These are phyloP conservation scores for Synodontis membranacea DNA, from an alignment of 2,113 vertebrate genomes.

Conservation along the genomic window DNA sequence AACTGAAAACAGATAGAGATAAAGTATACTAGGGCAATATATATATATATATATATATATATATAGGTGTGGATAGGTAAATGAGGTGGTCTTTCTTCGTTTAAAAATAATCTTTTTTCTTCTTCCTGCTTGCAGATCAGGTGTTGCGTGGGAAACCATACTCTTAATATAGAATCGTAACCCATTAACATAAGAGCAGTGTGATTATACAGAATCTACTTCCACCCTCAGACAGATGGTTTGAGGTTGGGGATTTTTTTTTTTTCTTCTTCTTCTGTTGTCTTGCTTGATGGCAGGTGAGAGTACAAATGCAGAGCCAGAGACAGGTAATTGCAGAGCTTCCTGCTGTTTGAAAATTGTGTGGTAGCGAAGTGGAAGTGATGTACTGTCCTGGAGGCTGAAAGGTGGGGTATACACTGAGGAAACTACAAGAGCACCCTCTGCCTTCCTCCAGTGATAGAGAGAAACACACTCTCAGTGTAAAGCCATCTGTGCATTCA, in stretches of 20 bases:
- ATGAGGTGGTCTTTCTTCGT: neutral
- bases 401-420: constrained; percentile 30
- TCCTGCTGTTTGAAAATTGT: constrained; percentile 43
- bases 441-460: constrained; percentile 15
- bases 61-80: neutral
- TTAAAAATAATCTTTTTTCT: too few relatives aligned
- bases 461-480: neutral
- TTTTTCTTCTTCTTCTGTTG: neutral
- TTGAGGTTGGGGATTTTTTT: neutral
- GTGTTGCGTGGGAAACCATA: neutral
- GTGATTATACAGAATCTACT: constrained; percentile 7
- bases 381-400: constrained; percentile 37
- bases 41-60: too few relatives aligned
- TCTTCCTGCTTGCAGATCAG: neutral
- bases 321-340: constrained; percentile 44
- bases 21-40: neutral
- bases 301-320: constrained; percentile 23
- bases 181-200: neutral
- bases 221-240: neutral
- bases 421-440: constrained; percentile 28
- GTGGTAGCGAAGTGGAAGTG: constrained; percentile 30
- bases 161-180: constrained; percentile 12
- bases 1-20: neutral
- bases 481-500: neutral
- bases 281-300: constrained; percentile 16